Evolutionary conservation across 2,888 invertebrate species (phyloP).

Genomic region (Drosophila multiciliata): DNA sequence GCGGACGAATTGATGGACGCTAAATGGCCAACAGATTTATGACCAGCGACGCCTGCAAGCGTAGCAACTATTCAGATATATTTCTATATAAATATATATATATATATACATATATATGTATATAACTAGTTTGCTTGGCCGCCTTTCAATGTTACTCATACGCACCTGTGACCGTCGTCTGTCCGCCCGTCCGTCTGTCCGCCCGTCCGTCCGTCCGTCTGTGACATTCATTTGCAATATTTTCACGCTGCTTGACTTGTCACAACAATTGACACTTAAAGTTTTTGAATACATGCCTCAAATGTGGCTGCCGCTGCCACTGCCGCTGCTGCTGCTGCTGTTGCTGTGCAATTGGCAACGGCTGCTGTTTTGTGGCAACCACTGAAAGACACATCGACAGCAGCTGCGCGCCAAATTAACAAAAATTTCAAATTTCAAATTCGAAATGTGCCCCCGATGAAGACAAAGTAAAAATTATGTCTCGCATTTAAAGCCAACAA

Average conservation of each 20-base stretch:
- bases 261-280: constrained; percentile 80
- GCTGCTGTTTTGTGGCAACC: constrained; percentile 41
- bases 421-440: constrained; percentile 42
- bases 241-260: constrained; percentile 75
- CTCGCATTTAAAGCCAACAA: constrained; percentile 52
- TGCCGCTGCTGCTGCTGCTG: constrained; percentile 19
- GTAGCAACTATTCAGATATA: constrained; percentile 17
- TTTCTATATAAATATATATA: neutral
- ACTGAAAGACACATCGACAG: constrained; percentile 77
- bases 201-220: constrained; percentile 29
- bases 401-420: constrained; percentile 75
- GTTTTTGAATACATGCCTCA: constrained; percentile 72
- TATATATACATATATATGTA: constrained; percentile 8
- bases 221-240: constrained; percentile 75
- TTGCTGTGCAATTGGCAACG: constrained; percentile 28
- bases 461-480: constrained; percentile 71
- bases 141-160: constrained; percentile 79
- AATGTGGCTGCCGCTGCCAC: constrained; percentile 12
- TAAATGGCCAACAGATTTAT: constrained; percentile 78
- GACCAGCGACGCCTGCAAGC: constrained; percentile 57
- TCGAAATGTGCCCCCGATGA: constrained; percentile 21
- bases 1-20: constrained; percentile 73
- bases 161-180: constrained; percentile 71
- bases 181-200: constrained; percentile 18
- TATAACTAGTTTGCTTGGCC: constrained; percentile 73